Evolutionary conservation across 2,888 invertebrate species (phyloP).

Genomic region (Graphium colonna): DNA sequence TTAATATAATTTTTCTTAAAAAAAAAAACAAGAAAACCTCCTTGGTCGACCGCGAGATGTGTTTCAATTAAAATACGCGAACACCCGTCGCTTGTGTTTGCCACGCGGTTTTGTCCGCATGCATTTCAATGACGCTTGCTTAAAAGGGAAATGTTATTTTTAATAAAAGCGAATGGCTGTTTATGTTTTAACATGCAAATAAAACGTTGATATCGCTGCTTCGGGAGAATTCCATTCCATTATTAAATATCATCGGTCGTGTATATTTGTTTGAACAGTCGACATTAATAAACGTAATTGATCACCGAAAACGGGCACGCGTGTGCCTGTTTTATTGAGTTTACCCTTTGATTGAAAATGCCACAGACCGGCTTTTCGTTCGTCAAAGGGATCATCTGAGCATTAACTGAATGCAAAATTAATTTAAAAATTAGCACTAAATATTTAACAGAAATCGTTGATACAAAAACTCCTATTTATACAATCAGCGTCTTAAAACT

Average conservation of each 20-base stretch:
- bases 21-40: slow-evolving; percentile 31
- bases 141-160: slow-evolving; percentile 18
- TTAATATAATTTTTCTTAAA: slow-evolving; percentile 27
- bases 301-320: not conserved
- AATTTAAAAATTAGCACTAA: too few species aligned
- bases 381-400: not conserved
- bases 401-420: too few species aligned
- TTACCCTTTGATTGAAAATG: not conserved
- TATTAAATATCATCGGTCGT: not conserved
- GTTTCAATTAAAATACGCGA: slow-evolving; percentile 35
- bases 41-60: slow-evolving; percentile 33
- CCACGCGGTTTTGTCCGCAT: slow-evolving; percentile 24
- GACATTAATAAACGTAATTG: not conserved
- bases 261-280: not conserved
- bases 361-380: not conserved
- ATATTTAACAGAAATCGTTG: too few species aligned
- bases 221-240: not conserved
- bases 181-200: slow-evolving; percentile 12
- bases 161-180: slow-evolving; percentile 17
- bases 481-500: too few species aligned
- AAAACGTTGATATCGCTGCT: slow-evolving; percentile 5
- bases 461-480: too few species aligned
- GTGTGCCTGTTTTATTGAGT: not conserved
- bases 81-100: slow-evolving; percentile 24
- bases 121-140: slow-evolving; percentile 10